Base-by-base conservation (phyloP, 1,140 invertebrate species). In the Phocides pigmalion region DNA sequence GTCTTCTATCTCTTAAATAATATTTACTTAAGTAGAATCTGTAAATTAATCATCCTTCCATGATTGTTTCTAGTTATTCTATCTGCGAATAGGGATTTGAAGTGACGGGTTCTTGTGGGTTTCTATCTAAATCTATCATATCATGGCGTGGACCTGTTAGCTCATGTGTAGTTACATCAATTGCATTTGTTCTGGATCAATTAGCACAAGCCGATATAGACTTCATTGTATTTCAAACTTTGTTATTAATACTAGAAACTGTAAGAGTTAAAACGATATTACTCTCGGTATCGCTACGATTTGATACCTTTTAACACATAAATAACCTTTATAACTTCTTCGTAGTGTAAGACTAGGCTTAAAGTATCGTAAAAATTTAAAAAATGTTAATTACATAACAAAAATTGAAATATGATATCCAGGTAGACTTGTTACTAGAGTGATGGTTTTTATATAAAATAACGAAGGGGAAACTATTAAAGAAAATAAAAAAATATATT, bases 391-490 rank as follows among this genome's bases (percentile, higher is more conserved):
- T 84, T 82, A 89, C 67, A 70, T 78, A 66, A 86, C 69, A 83
- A 76, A n/a, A 79, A 82, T 79, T 82, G 71, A 86, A 79, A 79
- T 89, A 90, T 89, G 72, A 88, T 90, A 90, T 88, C 79, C 87
- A 76, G 72, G 84, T 90, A 90, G 88, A 88, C 76, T 91, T 91
- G 89, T 91, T 91, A 91, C 79, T 89, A 91, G 84, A 88, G 79
- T 82, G 82, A 81, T 88, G 84, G 78, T 90, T 91, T 90, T 89
- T 90, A 84, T 87, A 89, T 84, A 86, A 88, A 85, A 83, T 70
- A 74, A 82, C 76, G 74, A 81, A 79, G 61, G 81, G 68, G 76
- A 80, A 81, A 80, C 64, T 68, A 76, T 74, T 74, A 76, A 83
- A 81, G 70, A 75, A 76, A 62, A 70, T 72, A 71, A 75, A 81